Conservation (phyloP, 2,113 vertebrate species). For the Hippoglossus stenolepis region DNA sequence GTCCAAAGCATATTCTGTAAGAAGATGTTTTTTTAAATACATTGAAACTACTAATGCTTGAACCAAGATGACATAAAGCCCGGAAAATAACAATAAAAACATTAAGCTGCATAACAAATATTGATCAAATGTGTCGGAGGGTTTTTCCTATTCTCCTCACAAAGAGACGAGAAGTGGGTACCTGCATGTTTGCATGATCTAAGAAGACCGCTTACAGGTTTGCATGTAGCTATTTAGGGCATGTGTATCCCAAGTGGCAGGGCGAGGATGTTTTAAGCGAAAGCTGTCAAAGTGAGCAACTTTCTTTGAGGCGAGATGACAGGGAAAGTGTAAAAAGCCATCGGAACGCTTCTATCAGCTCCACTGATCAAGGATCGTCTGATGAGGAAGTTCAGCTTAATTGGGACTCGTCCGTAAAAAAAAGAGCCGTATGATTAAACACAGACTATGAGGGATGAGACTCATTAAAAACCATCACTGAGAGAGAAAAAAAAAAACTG, state of each 20-base stretch:
- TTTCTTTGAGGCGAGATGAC: slow-evolving; percentile 51
- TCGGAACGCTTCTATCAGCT: slow-evolving; percentile 63
- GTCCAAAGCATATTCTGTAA: background rate
- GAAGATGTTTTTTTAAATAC: background rate
- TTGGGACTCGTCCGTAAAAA: slow-evolving; percentile 69
- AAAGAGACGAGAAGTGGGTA: background rate
- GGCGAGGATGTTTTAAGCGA: slow-evolving; percentile 49
- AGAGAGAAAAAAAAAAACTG: background rate
- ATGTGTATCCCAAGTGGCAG: slow-evolving; percentile 40
- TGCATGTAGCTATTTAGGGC: slow-evolving; percentile 56
- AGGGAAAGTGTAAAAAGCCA: slow-evolving; percentile 47
- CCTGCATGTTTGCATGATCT: slow-evolving; percentile 38
- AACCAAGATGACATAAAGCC: background rate
- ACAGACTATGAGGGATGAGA: slow-evolving; percentile 50
- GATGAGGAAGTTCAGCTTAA: slow-evolving; percentile 66
- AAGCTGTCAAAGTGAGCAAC: slow-evolving; percentile 22
- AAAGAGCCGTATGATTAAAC: slow-evolving; percentile 50
- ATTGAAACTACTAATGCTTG: background rate
- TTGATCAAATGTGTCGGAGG: background rate
- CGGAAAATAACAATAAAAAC: background rate
- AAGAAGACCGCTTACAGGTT: slow-evolving; percentile 14
- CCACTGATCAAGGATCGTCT: slow-evolving; percentile 58
- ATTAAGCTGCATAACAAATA: slow-evolving; percentile 16
- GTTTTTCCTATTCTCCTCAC: slow-evolving; percentile 33
- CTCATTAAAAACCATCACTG: slow-evolving; percentile 54